Base-by-base conservation (phyloP, 2,888 invertebrate genomes). In the Euplagia quadripunctaria region DNA sequence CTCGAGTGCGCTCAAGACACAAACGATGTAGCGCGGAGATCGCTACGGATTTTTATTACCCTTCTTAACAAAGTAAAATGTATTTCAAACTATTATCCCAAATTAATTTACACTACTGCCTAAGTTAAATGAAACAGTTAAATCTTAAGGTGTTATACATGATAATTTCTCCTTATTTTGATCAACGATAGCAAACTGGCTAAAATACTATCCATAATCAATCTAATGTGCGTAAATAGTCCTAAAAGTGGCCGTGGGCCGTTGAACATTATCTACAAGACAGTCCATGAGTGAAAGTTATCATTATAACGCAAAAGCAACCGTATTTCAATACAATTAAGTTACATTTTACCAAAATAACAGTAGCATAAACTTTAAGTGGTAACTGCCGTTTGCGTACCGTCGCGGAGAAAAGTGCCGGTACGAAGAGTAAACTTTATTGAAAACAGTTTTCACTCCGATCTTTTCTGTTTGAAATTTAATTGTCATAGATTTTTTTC, bases 191-290 rank as follows among this genome's bases (percentile, higher is more conserved):
- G 82, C 51, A 78, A 81, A 78, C 58, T 72, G 64, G 49, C 73
- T 78, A 76, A 78, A 82, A 80, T 77, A 80, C 74, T 76, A 83
- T 83, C 81, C 79, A 82, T 75, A 78, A 85, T 84, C 84, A 79
- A 85, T 85, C 76, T 79, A 81, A 79, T 75, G 69, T 75, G 78
- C 75, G 75, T 82, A 80, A 84, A 85, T 80, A 82, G 75, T 84
- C 77, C 79, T 79, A 79, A 82, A 85, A 84, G 82, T 79, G 71
- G 77, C 78, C 77, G 77, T 81, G 76, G 72, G 73, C 71, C 77
- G 77, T 80, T 85, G 74, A 81, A 81, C 75, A 83, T 82, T 79
- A 82, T 85, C 79, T 82, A 80, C 74, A 81, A 82, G 80, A 85
- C 77, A 81, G 82, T 74, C 79, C 72, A 79, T 71, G 74, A 82